Conservation (phyloP, 2,888 invertebrate genomes). For the Mimas tiliae region DNA sequence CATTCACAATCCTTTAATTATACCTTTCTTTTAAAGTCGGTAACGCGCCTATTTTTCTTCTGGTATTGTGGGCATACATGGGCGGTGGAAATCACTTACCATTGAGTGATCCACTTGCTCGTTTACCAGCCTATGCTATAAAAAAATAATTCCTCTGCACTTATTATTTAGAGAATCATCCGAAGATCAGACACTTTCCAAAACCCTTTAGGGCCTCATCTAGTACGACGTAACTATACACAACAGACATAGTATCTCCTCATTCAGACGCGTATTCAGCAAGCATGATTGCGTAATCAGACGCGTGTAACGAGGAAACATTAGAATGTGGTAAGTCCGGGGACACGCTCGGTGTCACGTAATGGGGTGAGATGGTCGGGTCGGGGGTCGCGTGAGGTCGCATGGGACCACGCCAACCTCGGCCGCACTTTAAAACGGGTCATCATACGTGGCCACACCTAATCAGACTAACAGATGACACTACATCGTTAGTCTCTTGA, state of each 20-base stretch:
- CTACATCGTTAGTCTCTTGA: not conserved
- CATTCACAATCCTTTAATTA: too few species aligned
- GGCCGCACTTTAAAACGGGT: slow-evolving; percentile 10
- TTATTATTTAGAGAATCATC: too few species aligned
- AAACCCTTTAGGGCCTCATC: not conserved
- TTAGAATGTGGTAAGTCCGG: slow-evolving; percentile 8
- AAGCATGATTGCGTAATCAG: not conserved
- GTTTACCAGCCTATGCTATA: too few species aligned
- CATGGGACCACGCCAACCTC: not conserved
- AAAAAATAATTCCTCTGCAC: too few species aligned
- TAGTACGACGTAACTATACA: too few species aligned
- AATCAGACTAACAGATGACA: not conserved
- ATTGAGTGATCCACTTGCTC: too few species aligned
- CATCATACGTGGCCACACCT: not conserved
- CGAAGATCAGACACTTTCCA: not conserved
- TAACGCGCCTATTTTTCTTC: too few species aligned
- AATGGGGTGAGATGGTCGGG: slow-evolving; percentile 11
- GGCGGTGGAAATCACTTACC: too few species aligned
- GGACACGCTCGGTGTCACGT: slow-evolving; percentile 9
- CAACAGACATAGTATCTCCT: not conserved
- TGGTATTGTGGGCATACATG: too few species aligned
- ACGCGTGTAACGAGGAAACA: slow-evolving; percentile 10
- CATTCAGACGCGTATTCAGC: too few species aligned
- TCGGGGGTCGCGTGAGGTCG: slow-evolving; percentile 10
- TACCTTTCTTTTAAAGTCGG: too few species aligned